These are phyloP conservation scores for Drosophila guanche DNA, from an alignment of 1,140 invertebrate genomes.

Conservation along the genomic window DNA sequence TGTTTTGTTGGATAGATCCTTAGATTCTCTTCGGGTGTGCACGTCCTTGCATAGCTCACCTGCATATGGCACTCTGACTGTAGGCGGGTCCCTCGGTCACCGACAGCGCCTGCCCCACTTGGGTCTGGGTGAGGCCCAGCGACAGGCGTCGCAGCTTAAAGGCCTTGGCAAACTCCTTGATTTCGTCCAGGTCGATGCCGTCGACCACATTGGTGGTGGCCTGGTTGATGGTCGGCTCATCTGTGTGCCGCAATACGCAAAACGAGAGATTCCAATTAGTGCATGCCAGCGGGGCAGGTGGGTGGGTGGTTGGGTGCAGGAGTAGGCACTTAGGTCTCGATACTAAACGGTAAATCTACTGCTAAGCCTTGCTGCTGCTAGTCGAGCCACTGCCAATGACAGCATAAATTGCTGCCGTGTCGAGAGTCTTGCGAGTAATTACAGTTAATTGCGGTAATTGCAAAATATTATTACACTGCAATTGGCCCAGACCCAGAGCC, in stretches of 20 bases:
- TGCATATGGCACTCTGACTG: conserved; percentile 99
- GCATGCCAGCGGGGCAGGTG: background rate
- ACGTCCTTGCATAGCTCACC: conserved; percentile 86
- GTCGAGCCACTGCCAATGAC: conserved; percentile 45
- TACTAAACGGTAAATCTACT: conserved; percentile 19
- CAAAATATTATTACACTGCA: conserved; percentile 64
- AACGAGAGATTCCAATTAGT: conserved; percentile 14
- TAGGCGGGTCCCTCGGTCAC: conserved; percentile 98
- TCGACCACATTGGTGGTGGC: conserved; percentile 97
- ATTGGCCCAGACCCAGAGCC: background rate
- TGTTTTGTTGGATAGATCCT: background rate
- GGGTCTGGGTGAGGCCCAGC: conserved; percentile 97
- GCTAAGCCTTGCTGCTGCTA: background rate
- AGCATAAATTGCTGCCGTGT: conserved; percentile 57
- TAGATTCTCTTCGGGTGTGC: background rate
- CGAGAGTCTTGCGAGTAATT: conserved; percentile 56
- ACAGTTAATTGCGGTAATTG: conserved; percentile 77
- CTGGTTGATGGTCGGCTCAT: conserved; percentile 96
- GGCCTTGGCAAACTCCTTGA: conserved; percentile 98
- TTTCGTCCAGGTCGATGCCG: conserved; percentile 98
- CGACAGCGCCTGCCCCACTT: conserved; percentile 96
- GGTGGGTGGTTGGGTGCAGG: background rate
- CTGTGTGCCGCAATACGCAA: conserved; percentile 84
- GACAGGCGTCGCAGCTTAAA: conserved; percentile 97
- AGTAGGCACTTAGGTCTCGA: conserved; percentile 15